These are phyloP conservation scores for Cryptus armator DNA, from an alignment of 2,888 invertebrate species.

Conservation along the genomic window DNA sequence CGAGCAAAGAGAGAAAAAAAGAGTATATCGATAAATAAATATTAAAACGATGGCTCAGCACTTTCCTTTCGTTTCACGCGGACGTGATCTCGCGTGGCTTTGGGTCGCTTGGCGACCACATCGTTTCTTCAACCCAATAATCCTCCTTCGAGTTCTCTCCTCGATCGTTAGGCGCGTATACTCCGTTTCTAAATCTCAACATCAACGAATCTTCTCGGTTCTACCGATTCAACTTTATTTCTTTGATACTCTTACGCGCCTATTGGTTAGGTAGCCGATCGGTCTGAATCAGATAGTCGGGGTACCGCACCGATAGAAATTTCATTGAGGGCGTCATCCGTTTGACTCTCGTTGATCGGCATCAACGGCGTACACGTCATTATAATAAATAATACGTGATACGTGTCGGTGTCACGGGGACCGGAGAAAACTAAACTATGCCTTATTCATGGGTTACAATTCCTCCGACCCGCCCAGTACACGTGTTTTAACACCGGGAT, in stretches of 20 bases:
- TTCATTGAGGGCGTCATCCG: background rate
- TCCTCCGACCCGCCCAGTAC: conserved; percentile 56
- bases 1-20: conserved; percentile 1
- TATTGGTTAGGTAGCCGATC: conserved; percentile 2
- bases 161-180: conserved; percentile 40
- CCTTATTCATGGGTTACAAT: conserved; percentile 68
- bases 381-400: conserved; percentile 51
- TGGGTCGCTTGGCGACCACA: conserved; percentile 20
- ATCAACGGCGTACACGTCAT: background rate
- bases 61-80: conserved; percentile 67
- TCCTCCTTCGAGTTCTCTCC: conserved; percentile 50
- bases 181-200: conserved; percentile 19
- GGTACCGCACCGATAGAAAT: background rate
- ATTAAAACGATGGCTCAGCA: conserved; percentile 77
- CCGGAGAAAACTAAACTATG: conserved; percentile 59
- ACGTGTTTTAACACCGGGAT: conserved; percentile 69
- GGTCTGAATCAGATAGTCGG: background rate
- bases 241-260: background rate
- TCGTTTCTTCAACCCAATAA: conserved; percentile 58
- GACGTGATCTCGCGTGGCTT: conserved; percentile 38
- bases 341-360: background rate
- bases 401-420: conserved; percentile 18
- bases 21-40: conserved; percentile 74
- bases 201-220: background rate
- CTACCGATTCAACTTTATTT: background rate